Percentiles rank a stretch among this genome's conserved stretches.
phyloP scores from a whole-genome alignment of 2,888 invertebrate species.

The Colletes collaris region DNA sequence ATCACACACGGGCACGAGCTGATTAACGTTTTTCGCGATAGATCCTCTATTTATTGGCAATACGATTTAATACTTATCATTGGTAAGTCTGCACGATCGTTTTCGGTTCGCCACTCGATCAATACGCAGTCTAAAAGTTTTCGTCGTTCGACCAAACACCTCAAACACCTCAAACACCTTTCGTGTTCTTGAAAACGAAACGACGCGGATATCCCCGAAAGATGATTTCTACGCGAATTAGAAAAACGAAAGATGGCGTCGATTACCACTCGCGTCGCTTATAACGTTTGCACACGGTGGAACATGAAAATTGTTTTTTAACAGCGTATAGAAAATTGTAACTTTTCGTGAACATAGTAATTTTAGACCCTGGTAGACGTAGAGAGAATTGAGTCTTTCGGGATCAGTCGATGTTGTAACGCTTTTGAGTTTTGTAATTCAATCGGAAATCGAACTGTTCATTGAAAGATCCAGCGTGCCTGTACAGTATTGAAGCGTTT shows the following conservation, averaged over 20 bases:
- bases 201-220: neutral
- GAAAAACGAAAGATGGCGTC: slow-evolving; percentile 1
- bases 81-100: slow-evolving; percentile 60
- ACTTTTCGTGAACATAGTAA: too few species aligned
- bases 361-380: too few species aligned
- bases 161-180: too few species aligned
- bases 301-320: neutral
- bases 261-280: neutral
- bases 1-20: slow-evolving; percentile 67
- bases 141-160: neutral
- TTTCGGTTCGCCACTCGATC: slow-evolving; percentile 4
- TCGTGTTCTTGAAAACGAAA: neutral
- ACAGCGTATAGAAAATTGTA: too few species aligned
- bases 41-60: slow-evolving; percentile 64
- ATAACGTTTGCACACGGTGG: too few species aligned
- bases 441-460: too few species aligned
- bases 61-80: slow-evolving; percentile 72
- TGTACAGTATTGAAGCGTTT: neutral
- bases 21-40: slow-evolving; percentile 57
- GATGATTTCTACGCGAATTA: slow-evolving; percentile 5
- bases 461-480: too few species aligned
- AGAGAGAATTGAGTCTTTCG: too few species aligned
- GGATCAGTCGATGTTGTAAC: too few species aligned
- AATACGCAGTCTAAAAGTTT: neutral
- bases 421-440: too few species aligned